These are phyloP conservation scores for Octodonta nipae DNA, from an alignment of 2,888 invertebrate species.

Conservation along the genomic window DNA sequence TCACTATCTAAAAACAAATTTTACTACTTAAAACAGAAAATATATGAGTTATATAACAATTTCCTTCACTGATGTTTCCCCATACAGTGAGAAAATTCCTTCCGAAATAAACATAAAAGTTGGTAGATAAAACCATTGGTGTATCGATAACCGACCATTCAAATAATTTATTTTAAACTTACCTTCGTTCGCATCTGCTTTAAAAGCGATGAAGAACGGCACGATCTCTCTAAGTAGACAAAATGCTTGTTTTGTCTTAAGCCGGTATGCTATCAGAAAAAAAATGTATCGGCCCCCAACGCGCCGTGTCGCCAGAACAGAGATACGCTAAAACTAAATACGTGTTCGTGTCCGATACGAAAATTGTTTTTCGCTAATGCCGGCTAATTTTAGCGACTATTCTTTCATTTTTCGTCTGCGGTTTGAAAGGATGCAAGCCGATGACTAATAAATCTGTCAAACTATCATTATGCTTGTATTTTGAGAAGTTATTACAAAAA, in stretches of 20 bases:
- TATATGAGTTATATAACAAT: too few relatives aligned
- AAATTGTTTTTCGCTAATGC: conserved; percentile 4
- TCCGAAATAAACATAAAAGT: too few relatives aligned
- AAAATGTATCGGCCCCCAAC: conserved; percentile 6
- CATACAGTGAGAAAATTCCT: too few relatives aligned
- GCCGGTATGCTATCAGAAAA: conserved; percentile 5
- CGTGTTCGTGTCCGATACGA: conserved; percentile 5
- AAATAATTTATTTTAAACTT: conserved; percentile 5
- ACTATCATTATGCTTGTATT: too few relatives aligned
- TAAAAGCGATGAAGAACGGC: conserved; percentile 2
- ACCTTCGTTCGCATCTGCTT: conserved; percentile 6
- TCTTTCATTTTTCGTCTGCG: conserved; percentile 3
- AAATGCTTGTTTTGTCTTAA: conserved; percentile 7
- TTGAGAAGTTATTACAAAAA: too few relatives aligned
- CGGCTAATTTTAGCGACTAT: conserved; percentile 7
- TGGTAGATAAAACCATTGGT: too few relatives aligned
- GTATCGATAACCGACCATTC: neutral
- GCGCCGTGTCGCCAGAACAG: neutral
- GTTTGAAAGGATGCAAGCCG: too few relatives aligned
- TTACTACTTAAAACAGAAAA: too few relatives aligned
- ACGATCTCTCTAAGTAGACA: conserved; percentile 5
- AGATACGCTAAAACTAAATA: conserved; percentile 8
- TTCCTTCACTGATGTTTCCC: too few relatives aligned
- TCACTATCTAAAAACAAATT: too few relatives aligned
- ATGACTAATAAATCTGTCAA: too few relatives aligned